Evolutionary conservation across 2,113 vertebrate genomes (phyloP).

Genomic region (Ardeotis arabs): DNA sequence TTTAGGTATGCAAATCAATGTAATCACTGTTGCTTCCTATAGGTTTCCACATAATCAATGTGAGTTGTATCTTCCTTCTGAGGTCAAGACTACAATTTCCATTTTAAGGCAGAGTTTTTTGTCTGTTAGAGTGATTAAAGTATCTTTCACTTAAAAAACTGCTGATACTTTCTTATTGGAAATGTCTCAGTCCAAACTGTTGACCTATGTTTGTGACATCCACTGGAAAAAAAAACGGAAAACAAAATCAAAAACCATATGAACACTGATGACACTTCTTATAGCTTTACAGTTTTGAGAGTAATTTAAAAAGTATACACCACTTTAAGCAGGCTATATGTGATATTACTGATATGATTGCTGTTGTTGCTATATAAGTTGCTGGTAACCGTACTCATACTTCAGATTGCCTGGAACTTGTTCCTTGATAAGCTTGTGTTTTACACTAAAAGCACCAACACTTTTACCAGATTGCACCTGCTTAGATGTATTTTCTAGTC

Average conservation of each 20-base stretch:
- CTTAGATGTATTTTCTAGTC: background rate
- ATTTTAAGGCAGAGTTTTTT: background rate
- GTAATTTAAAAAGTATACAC: background rate
- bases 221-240: background rate
- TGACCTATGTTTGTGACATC: background rate
- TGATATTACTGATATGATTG: background rate
- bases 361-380: background rate
- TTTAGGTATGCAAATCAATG: constrained; percentile 27
- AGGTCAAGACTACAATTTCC: constrained; percentile 28
- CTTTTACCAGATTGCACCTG: background rate
- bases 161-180: background rate
- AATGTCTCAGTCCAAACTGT: background rate
- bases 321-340: background rate
- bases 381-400: background rate
- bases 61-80: background rate
- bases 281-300: background rate
- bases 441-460: background rate
- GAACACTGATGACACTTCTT: background rate
- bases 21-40: constrained; percentile 57
- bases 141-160: background rate
- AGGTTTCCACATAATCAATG: constrained; percentile 47
- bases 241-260: accelerated
- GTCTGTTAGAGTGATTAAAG: background rate
- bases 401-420: background rate
- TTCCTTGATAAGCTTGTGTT: background rate